Base-by-base conservation (phyloP, 1,140 invertebrate genomes). In the Lepidostoma basale region DNA sequence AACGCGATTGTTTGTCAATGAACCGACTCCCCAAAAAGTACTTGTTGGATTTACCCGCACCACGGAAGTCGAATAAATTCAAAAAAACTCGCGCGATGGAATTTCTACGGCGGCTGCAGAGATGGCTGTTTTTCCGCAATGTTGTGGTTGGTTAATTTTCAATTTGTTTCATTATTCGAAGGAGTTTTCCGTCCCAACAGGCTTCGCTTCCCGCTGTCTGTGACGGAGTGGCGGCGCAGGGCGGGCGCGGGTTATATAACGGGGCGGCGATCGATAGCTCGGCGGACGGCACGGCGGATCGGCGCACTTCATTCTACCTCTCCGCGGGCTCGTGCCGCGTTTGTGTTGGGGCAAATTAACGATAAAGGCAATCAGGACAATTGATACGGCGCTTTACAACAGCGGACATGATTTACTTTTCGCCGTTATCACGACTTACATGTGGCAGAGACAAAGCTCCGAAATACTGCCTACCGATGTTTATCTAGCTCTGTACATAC, bases 211-310 rank as follows among this genome's bases (percentile, higher is more conserved):
- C 30, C 26, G 56, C 64, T 20, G 56, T 40, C 42, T 44, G 20
- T 59, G 40, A 20, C 56, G 58, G 33, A 67, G 56, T 66, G 69
- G 5, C 45, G n/a, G 28, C 4, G 18, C 12, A 36, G 47, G 62
- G 44, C 26, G 25, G 56, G 63, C 44, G 63, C 18, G 45, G 54
- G 54, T 70, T 70, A 70, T 70, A 70, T 70, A 70, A 67, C 45
- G 33, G 28, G 56, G 56, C 39, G 22, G 12, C 36, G 69, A 70
- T 70, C 69, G 69, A 70, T 70, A 70, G 58, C 49, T 54, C 65
- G 63, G 59, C 49, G 58, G 25, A 52, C 22, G 45, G n/a, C n/a
- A n/a, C 42, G 30, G 28, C 2, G 54, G 33, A 60, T 63, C 56
- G 67, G 60, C 58, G 62, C 45, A 60, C 45, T 59, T 33, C 16